Evolutionary conservation across 1,140 invertebrate species (phyloP), one percentile per base, ranked within the genome.

Genomic region (Drosophila rhopaloa): DNA sequence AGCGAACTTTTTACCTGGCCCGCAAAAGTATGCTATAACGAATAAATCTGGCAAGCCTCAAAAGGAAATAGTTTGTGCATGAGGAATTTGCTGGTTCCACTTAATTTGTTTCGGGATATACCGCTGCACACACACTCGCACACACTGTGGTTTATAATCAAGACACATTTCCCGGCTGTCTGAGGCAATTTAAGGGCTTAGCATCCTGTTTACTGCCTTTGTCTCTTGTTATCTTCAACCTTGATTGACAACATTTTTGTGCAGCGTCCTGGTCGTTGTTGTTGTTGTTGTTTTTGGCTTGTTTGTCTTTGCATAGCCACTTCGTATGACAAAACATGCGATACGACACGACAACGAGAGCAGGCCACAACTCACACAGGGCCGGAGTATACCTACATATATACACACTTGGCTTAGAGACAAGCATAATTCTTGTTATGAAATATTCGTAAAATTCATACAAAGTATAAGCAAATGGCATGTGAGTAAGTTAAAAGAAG

Each of bases 241-340:
- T 79, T 83, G 83, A 86, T 88, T 88, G 83, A 86, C 83, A 86
- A 86, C 83, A 86, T 86, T 86, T 85, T 85, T 85, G 83, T 79
- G 60, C 82, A 73, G 62, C 47, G 53, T 54, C 47, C 63, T 32
- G 4, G 54, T 51, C 44, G 67, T 27, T 72, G 24, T 14, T 70
- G 54, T 38, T 54, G 24, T 38, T 58, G 44, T 19, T 46, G 37
- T 59, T 77, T 66, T 47, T 60, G 59, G 53, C 44, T 83, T 75
- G 75, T 60, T 70, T 85, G 68, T 73, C 71, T 83, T 88, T 86
- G 75, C 83, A 72, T 72, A 88, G 75, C 79, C 79, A 85, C 82
- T 85, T 85, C 79, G 70, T 76, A 85, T 86, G 83, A 83, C 76
- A 86, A 89, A 86, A 86, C 83, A 86, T 83, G 79, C 83, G 82